Conservation (phyloP, 1,140 invertebrate species). For the Dendroctonus ponderosae region DNA sequence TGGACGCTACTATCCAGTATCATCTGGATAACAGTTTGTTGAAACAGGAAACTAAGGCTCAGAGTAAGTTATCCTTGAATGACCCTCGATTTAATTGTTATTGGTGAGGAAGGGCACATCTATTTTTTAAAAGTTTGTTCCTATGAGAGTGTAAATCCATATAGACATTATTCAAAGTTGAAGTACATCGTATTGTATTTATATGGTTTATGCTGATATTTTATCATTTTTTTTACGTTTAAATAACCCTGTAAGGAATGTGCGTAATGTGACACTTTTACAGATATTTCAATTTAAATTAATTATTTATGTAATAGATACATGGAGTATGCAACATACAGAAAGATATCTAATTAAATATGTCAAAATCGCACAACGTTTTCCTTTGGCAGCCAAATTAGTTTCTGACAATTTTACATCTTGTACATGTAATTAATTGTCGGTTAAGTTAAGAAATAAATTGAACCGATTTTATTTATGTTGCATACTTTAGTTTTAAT, state of each 20-base stretch:
- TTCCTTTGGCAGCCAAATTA: background rate
- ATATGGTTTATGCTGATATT: constrained; percentile 25
- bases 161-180: constrained; percentile 3
- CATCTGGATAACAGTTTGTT: constrained; percentile 14
- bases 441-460: background rate
- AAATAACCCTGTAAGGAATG: constrained; percentile 6
- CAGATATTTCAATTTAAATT: constrained; percentile 37
- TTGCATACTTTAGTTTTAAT: background rate
- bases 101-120: constrained; percentile 23
- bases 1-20: constrained; percentile 19
- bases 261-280: constrained; percentile 21
- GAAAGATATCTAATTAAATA: background rate
- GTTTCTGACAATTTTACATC: background rate
- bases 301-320: constrained; percentile 19
- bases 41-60: constrained; percentile 6
- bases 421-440: background rate
- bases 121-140: constrained; percentile 29
- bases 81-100: constrained; percentile 17
- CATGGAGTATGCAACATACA: no score
- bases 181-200: constrained; percentile 18
- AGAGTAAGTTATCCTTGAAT: constrained; percentile 5
- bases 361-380: background rate
- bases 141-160: constrained; percentile 28
- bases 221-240: constrained; percentile 27
- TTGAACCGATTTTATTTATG: background rate